Percentiles rank a stretch among this genome's conserved stretches.
Conservation (phyloP, 2,797 vertebrate species). For the Poeciliopsis presidionis region DNA sequence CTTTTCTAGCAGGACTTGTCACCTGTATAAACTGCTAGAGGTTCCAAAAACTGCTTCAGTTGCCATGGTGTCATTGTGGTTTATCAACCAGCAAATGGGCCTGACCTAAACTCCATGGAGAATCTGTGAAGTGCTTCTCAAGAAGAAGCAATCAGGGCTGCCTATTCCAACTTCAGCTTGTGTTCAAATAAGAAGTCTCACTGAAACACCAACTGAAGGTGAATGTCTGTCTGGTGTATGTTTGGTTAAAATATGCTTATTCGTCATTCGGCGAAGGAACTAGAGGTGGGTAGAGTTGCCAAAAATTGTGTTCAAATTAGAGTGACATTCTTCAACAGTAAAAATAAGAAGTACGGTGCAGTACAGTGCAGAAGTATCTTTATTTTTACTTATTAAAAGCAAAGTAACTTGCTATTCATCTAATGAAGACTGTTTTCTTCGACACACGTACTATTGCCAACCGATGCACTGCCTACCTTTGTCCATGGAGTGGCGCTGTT, state of each 20-base stretch:
- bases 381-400: background rate
- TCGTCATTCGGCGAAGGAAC: background rate
- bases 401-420: background rate
- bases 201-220: background rate
- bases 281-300: background rate
- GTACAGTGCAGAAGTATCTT: background rate
- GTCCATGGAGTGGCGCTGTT: constrained; percentile 48
- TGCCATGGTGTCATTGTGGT: background rate
- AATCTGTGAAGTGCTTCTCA: background rate
- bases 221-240: background rate
- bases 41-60: background rate
- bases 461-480: fast-evolving
- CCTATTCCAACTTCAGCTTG: background rate
- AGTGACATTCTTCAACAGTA: background rate
- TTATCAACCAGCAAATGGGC: background rate
- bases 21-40: background rate
- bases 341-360: background rate
- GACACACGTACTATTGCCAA: background rate
- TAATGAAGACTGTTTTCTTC: background rate
- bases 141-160: background rate
- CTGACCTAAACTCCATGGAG: background rate
- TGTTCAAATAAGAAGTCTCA: background rate
- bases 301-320: background rate
- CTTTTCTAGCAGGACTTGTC: background rate
- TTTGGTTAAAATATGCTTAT: background rate